A percentile compares a stretch with the other conserved stretches of the same genome.
Conservation (phyloP, 2,797 vertebrate genomes). For the Sciurus carolinensis region DNA sequence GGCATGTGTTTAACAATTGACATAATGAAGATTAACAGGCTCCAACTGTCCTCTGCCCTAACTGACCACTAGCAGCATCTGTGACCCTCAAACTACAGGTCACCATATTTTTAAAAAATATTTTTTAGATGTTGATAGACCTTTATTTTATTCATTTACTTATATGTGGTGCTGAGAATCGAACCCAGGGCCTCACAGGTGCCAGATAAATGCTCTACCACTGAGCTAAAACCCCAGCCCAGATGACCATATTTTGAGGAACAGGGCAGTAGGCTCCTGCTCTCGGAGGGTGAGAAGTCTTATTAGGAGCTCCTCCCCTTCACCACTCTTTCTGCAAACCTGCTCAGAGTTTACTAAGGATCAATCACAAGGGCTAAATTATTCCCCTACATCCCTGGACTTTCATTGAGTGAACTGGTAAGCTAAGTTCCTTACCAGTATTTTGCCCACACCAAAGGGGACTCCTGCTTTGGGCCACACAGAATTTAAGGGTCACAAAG, state of each 20-base stretch:
- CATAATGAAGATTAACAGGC: neutral
- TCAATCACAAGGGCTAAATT: neutral
- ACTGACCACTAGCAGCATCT: neutral
- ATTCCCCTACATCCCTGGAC: neutral
- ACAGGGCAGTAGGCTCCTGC: neutral
- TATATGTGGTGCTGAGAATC: no score
- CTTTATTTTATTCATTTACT: no score
- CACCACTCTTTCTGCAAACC: neutral
- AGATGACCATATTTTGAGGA: neutral
- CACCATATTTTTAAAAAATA: neutral
- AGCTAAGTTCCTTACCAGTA: neutral
- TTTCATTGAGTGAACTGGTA: neutral
- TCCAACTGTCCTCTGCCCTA: neutral
- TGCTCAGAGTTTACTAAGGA: neutral
- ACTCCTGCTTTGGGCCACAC: slow-evolving; percentile 15
- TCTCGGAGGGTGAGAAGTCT: neutral
- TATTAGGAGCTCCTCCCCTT: neutral
- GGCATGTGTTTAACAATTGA: neutral
- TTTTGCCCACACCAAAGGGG: neutral
- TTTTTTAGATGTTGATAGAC: no score
- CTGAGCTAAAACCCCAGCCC: no score
- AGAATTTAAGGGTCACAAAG: slow-evolving; percentile 35
- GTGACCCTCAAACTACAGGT: neutral
- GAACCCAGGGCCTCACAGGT: no score
- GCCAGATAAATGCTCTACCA: no score